These are phyloP conservation scores for Physella acuta DNA, from an alignment of 1,140 invertebrate genomes.

Conservation along the genomic window DNA sequence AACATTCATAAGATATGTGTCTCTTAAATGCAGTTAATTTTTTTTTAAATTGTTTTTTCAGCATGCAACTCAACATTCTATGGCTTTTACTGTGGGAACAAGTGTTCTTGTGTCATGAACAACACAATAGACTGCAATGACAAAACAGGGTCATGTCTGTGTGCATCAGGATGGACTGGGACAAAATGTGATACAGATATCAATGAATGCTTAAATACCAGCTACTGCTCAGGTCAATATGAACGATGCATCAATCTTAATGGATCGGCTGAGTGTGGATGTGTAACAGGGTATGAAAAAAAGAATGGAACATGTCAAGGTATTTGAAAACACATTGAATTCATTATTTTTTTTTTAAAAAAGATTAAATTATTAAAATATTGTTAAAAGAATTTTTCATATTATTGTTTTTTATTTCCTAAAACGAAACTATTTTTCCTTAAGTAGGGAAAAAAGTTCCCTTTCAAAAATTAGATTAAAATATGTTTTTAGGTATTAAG, in stretches of 20 bases:
- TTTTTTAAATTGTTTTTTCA: constrained; percentile 13
- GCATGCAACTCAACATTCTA: constrained; percentile 8
- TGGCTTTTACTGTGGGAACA: constrained; percentile 23
- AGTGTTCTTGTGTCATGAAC: constrained; percentile 12
- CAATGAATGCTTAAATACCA: constrained; percentile 65
- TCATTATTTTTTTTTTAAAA: not conserved
- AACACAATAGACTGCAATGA: constrained; percentile 26
- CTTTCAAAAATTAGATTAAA: too few relatives aligned
- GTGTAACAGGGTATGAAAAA: not conserved
- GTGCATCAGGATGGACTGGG: constrained; percentile 28
- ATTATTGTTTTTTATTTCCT: not conserved
- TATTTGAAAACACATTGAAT: too few relatives aligned
- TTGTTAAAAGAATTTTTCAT: not conserved
- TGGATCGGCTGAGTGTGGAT: constrained; percentile 8
- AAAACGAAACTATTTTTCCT: not conserved
- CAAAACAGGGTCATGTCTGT: constrained; percentile 23
- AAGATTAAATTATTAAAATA: not conserved
- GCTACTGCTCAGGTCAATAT: constrained; percentile 64
- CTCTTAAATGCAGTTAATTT: too few relatives aligned
- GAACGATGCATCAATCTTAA: constrained; percentile 75
- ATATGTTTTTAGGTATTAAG: too few relatives aligned
- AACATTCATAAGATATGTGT: too few relatives aligned
- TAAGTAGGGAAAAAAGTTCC: too few relatives aligned
- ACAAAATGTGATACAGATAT: constrained; percentile 24
- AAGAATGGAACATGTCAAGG: constrained; percentile 2